Evolutionary conservation across 1,140 invertebrate genomes (phyloP).

Genomic region (Drosophila melanogaster): DNA sequence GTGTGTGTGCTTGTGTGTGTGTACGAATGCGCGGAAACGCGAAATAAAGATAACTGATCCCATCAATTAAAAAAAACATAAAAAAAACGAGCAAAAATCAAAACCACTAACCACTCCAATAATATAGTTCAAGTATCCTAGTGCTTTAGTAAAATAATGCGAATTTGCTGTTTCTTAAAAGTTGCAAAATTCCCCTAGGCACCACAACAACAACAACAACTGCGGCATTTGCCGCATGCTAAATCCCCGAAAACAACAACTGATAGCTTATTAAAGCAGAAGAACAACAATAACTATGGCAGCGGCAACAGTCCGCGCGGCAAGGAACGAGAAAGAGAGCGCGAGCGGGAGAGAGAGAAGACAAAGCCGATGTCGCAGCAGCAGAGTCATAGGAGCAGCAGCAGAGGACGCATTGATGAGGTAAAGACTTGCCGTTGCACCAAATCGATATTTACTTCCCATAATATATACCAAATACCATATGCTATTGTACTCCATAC

Average conservation of each 20-base stretch:
- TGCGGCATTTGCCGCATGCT: constrained; percentile 4
- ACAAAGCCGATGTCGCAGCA: constrained; percentile 12
- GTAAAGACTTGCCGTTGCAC: constrained; percentile 55
- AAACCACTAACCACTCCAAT: neutral
- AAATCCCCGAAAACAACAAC: constrained; percentile 16
- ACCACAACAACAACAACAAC: constrained; percentile 55
- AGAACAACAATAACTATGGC: constrained; percentile 39
- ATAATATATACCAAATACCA: neutral
- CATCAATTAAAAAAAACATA: neutral
- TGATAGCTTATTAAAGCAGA: constrained; percentile 25
- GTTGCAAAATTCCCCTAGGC: constrained; percentile 84
- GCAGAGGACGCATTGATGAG: constrained; percentile 43
- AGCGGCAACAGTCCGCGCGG: constrained; percentile 12
- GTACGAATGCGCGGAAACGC: constrained; percentile 15
- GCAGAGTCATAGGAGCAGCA: constrained; percentile 39
- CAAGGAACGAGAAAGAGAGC: neutral
- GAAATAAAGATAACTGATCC: constrained; percentile 15
- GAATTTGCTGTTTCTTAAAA: constrained; percentile 85
- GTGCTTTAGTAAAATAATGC: constrained; percentile 82
- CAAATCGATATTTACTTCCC: constrained; percentile 20
- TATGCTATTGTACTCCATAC: constrained; percentile 8
- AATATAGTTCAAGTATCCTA: constrained; percentile 60
- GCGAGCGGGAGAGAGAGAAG: neutral
- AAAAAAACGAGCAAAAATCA: no score
- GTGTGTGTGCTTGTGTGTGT: constrained; percentile 12